Evolutionary conservation across 2,113 vertebrate genomes (phyloP).

Genomic region (Psammodynastes pulverulentus): DNA sequence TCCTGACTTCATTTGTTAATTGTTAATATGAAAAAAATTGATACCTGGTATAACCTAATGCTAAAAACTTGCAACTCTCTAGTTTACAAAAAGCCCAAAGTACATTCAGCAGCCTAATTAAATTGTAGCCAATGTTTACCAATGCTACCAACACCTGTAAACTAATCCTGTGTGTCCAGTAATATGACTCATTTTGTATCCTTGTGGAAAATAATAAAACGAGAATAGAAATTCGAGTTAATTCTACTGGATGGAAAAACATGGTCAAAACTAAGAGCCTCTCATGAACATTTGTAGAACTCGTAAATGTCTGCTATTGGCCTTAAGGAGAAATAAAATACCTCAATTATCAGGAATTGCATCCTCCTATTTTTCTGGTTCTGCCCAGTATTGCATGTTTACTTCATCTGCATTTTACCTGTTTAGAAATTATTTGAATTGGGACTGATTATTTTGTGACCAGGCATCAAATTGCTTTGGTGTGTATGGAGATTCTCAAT

Average conservation of each 20-base stretch:
- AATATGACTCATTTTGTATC: constrained; percentile 54
- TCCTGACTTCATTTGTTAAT: constrained; percentile 56
- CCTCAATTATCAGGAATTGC: neutral
- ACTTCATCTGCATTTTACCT: neutral
- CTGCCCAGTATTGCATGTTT: neutral
- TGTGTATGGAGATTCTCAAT: neutral
- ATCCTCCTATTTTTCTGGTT: neutral
- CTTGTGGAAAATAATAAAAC: constrained; percentile 39
- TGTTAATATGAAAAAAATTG: constrained; percentile 50
- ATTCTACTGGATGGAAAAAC: constrained; percentile 7
- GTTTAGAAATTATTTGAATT: neutral
- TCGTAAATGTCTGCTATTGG: constrained; percentile 3
- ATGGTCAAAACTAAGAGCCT: constrained; percentile 7
- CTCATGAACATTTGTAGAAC: constrained; percentile 27
- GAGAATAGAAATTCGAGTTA: constrained; percentile 37
- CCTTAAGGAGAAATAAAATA: neutral
- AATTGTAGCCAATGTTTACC: constrained; percentile 30
- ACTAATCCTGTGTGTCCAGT: constrained; percentile 44
- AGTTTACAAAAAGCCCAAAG: constrained; percentile 34
- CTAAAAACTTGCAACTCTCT: constrained; percentile 51
- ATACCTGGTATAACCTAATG: constrained; percentile 48
- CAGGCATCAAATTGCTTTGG: neutral
- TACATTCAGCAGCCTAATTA: constrained; percentile 42
- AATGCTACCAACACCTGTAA: constrained; percentile 27
- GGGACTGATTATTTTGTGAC: neutral